A percentile compares a stretch with the other conserved stretches of the same genome.
These are phyloP conservation scores for Hyppa rectilinea DNA, from an alignment of 2,888 invertebrate species.

Conservation along the genomic window DNA sequence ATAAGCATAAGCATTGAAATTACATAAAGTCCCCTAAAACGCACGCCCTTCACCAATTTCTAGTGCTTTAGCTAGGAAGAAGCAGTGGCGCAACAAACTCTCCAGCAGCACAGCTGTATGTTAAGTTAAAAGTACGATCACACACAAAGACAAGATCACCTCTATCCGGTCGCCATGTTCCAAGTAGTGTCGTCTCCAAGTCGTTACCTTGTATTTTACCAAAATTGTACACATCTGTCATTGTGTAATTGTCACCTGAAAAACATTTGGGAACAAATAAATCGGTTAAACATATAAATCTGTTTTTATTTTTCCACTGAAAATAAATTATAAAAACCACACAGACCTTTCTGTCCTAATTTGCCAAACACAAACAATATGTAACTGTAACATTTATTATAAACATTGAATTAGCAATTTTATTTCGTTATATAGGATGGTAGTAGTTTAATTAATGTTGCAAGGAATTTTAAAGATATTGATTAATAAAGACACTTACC, in stretches of 20 bases:
- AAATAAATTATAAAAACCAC: not conserved
- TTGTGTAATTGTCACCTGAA: conserved; percentile 71
- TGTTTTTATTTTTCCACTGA: not conserved
- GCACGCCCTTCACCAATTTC: too few relatives aligned
- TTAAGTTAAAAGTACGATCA: too few relatives aligned
- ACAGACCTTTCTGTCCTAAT: not conserved
- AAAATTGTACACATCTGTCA: conserved; percentile 82
- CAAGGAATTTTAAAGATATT: not conserved
- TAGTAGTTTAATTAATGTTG: not conserved
- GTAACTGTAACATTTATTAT: too few relatives aligned
- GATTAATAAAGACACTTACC: conserved; percentile 64
- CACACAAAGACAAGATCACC: conserved; percentile 68
- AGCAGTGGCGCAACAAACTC: too few relatives aligned
- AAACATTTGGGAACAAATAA: conserved; percentile 1
- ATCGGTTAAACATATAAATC: not conserved
- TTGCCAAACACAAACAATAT: too few relatives aligned
- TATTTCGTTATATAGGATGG: not conserved
- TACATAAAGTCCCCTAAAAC: too few relatives aligned
- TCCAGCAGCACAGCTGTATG: too few relatives aligned
- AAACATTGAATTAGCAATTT: not conserved
- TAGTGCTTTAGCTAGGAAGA: too few relatives aligned
- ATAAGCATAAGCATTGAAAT: too few relatives aligned
- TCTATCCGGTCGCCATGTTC: conserved; percentile 72
- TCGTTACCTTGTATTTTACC: conserved; percentile 83
- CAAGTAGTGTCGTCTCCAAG: conserved; percentile 74